These are phyloP conservation scores for Halocynthia roretzi DNA, from an alignment of 23 tunicate genomes.

Conservation along the genomic window DNA sequence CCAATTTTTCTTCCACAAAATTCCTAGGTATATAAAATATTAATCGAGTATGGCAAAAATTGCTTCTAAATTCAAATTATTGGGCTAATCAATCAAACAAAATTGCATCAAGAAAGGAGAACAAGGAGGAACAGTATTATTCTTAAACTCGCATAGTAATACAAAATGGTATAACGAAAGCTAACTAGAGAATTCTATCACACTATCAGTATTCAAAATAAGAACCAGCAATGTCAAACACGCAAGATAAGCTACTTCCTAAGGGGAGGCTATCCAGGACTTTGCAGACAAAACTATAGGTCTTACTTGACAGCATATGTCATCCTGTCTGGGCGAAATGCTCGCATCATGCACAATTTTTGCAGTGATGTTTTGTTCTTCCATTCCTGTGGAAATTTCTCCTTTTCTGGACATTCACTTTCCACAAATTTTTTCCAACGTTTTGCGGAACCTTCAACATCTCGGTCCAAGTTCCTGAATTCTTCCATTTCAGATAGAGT, in stretches of 20 bases:
- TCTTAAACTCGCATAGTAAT: too few species aligned
- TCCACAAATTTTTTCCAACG: conserved; percentile 99
- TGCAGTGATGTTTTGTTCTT: conserved; percentile 91
- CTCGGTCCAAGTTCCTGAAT: conserved; percentile 87
- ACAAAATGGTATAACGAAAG: too few species aligned
- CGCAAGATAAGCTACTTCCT: not conserved
- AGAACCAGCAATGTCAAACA: not conserved
- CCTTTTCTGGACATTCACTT: conserved; percentile 99
- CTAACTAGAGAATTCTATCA: too few species aligned
- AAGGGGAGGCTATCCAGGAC: too few species aligned
- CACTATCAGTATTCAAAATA: not conserved
- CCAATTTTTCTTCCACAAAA: conserved; percentile 85
- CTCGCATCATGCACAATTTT: conserved; percentile 99
- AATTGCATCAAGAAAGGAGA: too few species aligned
- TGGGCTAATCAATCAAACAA: too few species aligned
- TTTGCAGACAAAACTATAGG: not conserved
- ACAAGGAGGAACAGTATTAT: too few species aligned
- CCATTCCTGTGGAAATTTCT: conserved; percentile 99
- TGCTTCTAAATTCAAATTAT: too few species aligned
- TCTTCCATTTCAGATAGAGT: conserved; percentile 94
- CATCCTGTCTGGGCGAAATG: conserved; percentile 98
- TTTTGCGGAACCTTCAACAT: conserved; percentile 98
- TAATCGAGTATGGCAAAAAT: not conserved
- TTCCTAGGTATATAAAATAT: conserved; percentile 16
- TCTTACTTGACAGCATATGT: conserved; percentile 97